These are phyloP conservation scores for Nomada hirtipes DNA, from an alignment of 2,888 invertebrate species.

Conservation along the genomic window DNA sequence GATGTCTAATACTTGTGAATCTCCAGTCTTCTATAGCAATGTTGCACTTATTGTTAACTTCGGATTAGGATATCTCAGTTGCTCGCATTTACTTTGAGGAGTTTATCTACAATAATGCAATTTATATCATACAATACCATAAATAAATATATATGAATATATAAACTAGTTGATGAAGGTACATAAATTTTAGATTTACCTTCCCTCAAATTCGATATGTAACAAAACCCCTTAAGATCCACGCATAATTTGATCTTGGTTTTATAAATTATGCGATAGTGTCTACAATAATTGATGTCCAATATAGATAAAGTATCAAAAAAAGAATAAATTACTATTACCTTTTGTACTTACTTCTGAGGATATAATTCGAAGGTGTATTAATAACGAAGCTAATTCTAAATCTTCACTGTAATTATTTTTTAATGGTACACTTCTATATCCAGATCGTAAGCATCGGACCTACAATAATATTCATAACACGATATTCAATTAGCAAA, in stretches of 20 bases:
- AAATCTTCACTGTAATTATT: slow-evolving; percentile 97
- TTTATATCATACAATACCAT: background rate
- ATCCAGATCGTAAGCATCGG: slow-evolving; percentile 92
- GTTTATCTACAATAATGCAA: slow-evolving; percentile 32
- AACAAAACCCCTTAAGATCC: slow-evolving; percentile 4
- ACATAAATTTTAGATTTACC: slow-evolving; percentile 31
- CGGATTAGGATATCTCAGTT: slow-evolving; percentile 29
- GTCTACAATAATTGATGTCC: slow-evolving; percentile 18
- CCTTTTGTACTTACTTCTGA: slow-evolving; percentile 48
- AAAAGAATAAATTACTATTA: background rate
- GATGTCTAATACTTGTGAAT: slow-evolving; percentile 20
- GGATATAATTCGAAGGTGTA: slow-evolving; percentile 90
- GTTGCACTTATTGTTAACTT: slow-evolving; percentile 15
- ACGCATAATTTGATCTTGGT: background rate
- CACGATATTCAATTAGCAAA: slow-evolving; percentile 7
- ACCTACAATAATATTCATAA: slow-evolving; percentile 82
- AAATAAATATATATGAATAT: background rate
- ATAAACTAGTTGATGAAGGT: slow-evolving; percentile 6
- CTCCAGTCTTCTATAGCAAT: slow-evolving; percentile 50
- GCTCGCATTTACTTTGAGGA: slow-evolving; percentile 16
- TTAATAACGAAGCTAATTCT: slow-evolving; percentile 95
- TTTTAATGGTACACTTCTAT: slow-evolving; percentile 94
- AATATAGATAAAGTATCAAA: background rate
- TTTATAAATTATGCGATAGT: slow-evolving; percentile 42
- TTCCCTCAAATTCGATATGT: slow-evolving; percentile 17